Base-by-base conservation (phyloP, 2,797 vertebrate species). In the Acanthornis magna region DNA sequence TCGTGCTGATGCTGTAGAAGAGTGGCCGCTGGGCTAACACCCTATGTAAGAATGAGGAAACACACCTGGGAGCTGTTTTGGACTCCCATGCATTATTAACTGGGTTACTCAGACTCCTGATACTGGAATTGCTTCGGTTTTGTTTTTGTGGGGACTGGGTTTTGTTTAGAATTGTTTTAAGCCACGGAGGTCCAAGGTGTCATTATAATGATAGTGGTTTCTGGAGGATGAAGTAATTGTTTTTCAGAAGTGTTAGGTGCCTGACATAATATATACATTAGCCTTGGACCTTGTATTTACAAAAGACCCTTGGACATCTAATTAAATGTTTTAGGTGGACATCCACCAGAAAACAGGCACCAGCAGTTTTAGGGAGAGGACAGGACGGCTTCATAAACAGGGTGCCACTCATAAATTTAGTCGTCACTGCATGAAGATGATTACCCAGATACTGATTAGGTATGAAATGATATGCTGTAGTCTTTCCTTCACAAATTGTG, bases 1-100 rank as follows among this genome's bases (percentile, higher is more conserved):
- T 13, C 0, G 0, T 4, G 1, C 13, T n/a, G 53, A 16, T 54
- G 22, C 38, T 83, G 16, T 48, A 26, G 15, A 26, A 85, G 66
- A 42, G 65, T 32, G 30, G 54, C 45, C 43, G 3, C 57, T 47
- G 73, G 10, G 58, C 63, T 82, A 50, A 75, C 75, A 45, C 60
- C 62, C 43, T 3, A 3, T 1, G 1, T 61, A 84, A 75, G 78
- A 94, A 94, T 26, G 75, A 88, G 78, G 78, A 96, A 93, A 48
- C 1, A 2, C 11, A n/a, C 40, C 50, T 22, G 11, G 38, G 50
- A 93, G 65, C 72, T 83, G 45, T 43, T 74, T 32, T 43, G 54
- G 48, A 50, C 57, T 80, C 38, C 23, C 18, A 5, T 43, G 65
- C 1, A 2, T 94, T 60, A 36, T 17, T 73, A 32, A 82, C 5